These are phyloP conservation scores for Timema cristinae DNA, from an alignment of 2,888 invertebrate species.

Conservation along the genomic window DNA sequence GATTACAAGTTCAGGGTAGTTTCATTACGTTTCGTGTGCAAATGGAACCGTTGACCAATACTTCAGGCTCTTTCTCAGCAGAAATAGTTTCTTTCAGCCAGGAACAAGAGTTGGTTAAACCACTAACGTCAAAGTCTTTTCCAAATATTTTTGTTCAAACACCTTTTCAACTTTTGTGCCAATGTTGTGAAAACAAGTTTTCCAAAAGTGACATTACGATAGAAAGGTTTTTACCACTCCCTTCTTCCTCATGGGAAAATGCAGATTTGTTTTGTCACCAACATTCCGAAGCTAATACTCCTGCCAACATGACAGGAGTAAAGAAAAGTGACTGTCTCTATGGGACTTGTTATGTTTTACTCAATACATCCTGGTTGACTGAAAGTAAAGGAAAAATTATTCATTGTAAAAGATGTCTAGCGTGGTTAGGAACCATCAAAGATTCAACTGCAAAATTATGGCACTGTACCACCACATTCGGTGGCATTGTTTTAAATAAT, in stretches of 20 bases:
- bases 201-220: slow-evolving; percentile 46
- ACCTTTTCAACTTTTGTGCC: slow-evolving; percentile 35
- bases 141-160: slow-evolving; percentile 28
- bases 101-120: slow-evolving; percentile 7
- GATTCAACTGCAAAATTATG: slow-evolving; percentile 47
- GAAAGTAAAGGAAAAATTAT: slow-evolving; percentile 44
- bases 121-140: not conserved
- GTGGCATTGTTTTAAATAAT: slow-evolving; percentile 24
- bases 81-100: slow-evolving; percentile 33
- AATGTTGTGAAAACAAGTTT: slow-evolving; percentile 44
- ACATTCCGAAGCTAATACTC: slow-evolving; percentile 40
- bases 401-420: slow-evolving; percentile 53
- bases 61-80: slow-evolving; percentile 35
- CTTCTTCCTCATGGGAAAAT: slow-evolving; percentile 55
- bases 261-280: slow-evolving; percentile 66
- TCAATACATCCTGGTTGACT: slow-evolving; percentile 42
- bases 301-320: slow-evolving; percentile 33
- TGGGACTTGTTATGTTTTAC: slow-evolving; percentile 52
- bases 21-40: slow-evolving; percentile 43
- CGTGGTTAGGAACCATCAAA: slow-evolving; percentile 54
- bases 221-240: slow-evolving; percentile 57
- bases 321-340: slow-evolving; percentile 56
- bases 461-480: slow-evolving; percentile 54
- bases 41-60: slow-evolving; percentile 49
- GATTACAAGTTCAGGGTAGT: slow-evolving; percentile 38